Base-by-base conservation (phyloP, 2,113 vertebrate species). In the Erpornis zantholeuca region DNA sequence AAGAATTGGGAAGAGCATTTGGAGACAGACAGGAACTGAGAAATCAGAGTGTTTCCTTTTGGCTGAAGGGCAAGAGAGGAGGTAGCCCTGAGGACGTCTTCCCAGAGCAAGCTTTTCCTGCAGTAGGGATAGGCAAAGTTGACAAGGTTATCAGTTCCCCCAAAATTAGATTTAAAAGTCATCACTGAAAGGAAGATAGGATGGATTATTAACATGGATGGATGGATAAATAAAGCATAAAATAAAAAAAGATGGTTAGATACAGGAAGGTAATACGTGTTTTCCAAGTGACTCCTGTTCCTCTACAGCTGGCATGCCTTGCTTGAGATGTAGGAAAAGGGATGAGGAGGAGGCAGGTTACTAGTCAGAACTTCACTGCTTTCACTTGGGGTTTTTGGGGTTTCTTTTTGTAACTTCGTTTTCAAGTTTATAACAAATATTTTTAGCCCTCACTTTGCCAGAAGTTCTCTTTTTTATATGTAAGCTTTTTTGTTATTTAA, bases 391-490 rank as follows among this genome's bases (percentile, higher is more conserved):
- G 1, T 10, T 50, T 61, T 31, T 1, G 9, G 20, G 7, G 6
- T 8, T 44, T 38, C 53, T 61, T 59, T 76, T 44, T 28, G 8
- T 66, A 42, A 52, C 52, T 92, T 77, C 31, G 3, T 81, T 81
- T 94, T 59, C 69, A 64, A 22, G 8, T 59, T 69, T 42, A 45
- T 40, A 60, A 68, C 12, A 72, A 60, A 45, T 38, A n/a, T n/a
- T n/a, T n/a, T n/a, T 44, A 72, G 33, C 8, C 5, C 3, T 40
- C 35, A 31, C 6, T 81, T 90, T 64, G 14, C 8, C 28, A 59
- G 47, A 72, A 77, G 9, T 12, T 50, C 5, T n/a, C 16, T 33
- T 64, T 72, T 68, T 63, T 9, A 24, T 36, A 11, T 0, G 0
- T 40, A 18, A 53, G 27, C 7, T 68, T 19, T 6, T 21, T 18